Base-by-base conservation (phyloP, 2,888 invertebrate genomes). In the Parelbella ahira region DNA sequence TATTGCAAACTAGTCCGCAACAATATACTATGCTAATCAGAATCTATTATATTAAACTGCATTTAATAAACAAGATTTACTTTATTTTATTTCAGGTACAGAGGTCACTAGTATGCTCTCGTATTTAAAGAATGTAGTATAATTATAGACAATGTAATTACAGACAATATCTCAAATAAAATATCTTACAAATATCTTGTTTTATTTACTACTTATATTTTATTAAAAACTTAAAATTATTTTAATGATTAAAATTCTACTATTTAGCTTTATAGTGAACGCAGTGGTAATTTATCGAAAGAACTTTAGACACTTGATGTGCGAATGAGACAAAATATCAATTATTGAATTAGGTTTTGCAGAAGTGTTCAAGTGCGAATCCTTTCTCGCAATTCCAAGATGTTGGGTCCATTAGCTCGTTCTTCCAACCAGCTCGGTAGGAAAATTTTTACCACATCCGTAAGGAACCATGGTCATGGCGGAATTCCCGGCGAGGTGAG, bases 401-500 rank as follows among this genome's bases (percentile, higher is more conserved):
- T 87, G 87, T 56, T 79, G 45, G 66, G 69, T 50, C 75, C 84
- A 21, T 48, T 86, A 42, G 67, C 80, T 54, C 81, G 87, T 54
- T 61, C 76, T 43, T 74, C 76, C 21, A 86, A 71, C 58, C 75
- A 63, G 50, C 54, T 84, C 21, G 80, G 86, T 50, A 81, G 76
- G 48, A 83, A 84, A 77, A 77, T 80, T 47, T 70, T 86, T 68
- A 76, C 71, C 47, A 81, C 68, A 49, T 60, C 78, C 47, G 73
- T 86, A 30, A 78, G 86, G 55, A 78, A 78, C 54, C 79, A 80
- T 54, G 76, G 77, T 13, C 68, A 81, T 45, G 86, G 87, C 30
- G 86, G 86, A 48, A 58, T 84, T 28, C 81, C 87, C 63, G 86
- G 87, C 49, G 87, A 84, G 79, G 87, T 84, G 43, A 74, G 80